Evolutionary conservation across 2,113 vertebrate genomes (phyloP).

Genomic region (Oryzias celebensis): DNA sequence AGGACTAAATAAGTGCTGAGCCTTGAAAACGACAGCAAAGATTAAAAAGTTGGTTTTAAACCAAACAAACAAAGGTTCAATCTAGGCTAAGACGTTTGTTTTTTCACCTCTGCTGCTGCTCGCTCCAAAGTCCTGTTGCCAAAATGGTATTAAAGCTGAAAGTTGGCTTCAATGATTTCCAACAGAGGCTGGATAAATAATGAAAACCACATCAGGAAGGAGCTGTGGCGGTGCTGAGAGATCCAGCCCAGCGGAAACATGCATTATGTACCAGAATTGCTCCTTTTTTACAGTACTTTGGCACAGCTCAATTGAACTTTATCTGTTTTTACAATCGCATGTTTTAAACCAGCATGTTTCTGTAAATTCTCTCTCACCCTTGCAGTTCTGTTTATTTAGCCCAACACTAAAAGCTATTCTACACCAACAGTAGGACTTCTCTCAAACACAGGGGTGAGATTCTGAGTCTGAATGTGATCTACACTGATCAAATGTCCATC

Average conservation of each 20-base stretch:
- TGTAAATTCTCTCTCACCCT: slow-evolving; percentile 4
- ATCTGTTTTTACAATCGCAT: slow-evolving; percentile 47
- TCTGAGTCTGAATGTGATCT: background rate
- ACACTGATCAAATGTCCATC: slow-evolving; percentile 5
- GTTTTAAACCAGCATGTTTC: slow-evolving; percentile 9
- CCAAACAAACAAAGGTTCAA: slow-evolving; percentile 35
- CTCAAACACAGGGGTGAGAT: background rate
- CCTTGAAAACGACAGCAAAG: slow-evolving; percentile 17
- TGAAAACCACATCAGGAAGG: slow-evolving; percentile 72
- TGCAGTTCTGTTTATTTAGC: slow-evolving; percentile 1
- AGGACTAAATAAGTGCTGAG: background rate
- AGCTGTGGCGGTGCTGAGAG: slow-evolving; percentile 56
- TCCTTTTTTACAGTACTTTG: slow-evolving; percentile 3
- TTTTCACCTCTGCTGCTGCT: slow-evolving; percentile 48
- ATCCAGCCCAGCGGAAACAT: slow-evolving; percentile 66
- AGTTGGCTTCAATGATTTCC: slow-evolving; percentile 56
- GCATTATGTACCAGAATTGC: slow-evolving; percentile 57
- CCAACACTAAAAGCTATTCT: slow-evolving; percentile 6
- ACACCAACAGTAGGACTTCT: background rate
- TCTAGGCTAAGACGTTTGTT: slow-evolving; percentile 28
- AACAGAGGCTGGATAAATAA: slow-evolving; percentile 72
- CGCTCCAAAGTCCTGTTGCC: slow-evolving; percentile 34
- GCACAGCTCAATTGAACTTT: slow-evolving; percentile 30
- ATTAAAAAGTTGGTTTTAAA: slow-evolving; percentile 21
- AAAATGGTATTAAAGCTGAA: slow-evolving; percentile 56